Evolutionary conservation across 2,797 vertebrate genomes (phyloP).

Genomic region (Sphenopsis melanotis): DNA sequence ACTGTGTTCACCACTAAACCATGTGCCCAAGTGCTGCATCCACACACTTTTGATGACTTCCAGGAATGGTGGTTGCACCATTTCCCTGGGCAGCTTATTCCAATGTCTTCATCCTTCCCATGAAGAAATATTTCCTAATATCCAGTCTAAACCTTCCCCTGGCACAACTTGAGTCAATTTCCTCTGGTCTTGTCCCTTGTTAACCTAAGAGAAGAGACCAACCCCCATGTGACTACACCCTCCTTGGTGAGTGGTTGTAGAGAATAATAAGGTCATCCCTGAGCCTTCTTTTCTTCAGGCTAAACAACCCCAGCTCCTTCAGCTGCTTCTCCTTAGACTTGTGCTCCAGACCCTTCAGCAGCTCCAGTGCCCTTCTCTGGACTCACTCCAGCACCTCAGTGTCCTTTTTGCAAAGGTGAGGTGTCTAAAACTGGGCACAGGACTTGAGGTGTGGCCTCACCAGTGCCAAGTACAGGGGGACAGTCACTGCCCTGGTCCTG

Average conservation of each 20-base stretch:
- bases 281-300: background rate
- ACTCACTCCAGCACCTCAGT: background rate
- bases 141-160: background rate
- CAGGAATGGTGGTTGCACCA: background rate
- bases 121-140: background rate
- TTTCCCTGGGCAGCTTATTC: background rate
- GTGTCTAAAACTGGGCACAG: background rate
- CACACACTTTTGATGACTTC: background rate
- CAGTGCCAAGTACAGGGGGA: fast-evolving
- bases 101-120: background rate
- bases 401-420: background rate
- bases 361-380: background rate
- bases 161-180: background rate
- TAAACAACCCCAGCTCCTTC: background rate
- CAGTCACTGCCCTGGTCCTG: background rate
- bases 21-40: background rate
- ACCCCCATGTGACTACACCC: background rate
- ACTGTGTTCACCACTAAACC: background rate
- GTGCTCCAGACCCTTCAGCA: background rate
- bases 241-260: background rate
- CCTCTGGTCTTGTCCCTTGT: background rate
- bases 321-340: background rate
- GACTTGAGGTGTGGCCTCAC: background rate
- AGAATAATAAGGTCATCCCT: background rate
- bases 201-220: background rate